Evolutionary conservation across 2,113 vertebrate species (phyloP), one percentile per base, ranked within the genome.

Genomic region (Sisor rabdophorus): DNA sequence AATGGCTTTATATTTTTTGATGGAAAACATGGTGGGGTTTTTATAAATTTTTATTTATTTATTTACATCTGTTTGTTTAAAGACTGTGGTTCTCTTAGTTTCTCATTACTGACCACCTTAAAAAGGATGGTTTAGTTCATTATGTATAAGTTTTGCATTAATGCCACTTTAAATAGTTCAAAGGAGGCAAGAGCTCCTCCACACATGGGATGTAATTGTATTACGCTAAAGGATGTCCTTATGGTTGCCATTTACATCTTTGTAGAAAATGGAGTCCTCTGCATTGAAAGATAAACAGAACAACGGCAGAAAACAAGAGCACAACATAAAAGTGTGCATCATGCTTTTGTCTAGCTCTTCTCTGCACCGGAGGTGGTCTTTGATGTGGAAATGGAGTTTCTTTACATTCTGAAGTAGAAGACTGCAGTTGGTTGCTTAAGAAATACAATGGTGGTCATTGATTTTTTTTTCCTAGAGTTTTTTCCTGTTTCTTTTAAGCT

Each of bases 301-400:
- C 65, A 80, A 91, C 87, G 90, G 81, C 86, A 87, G 86, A 84
- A 80, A 83, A 79, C 77, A 77, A 76, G 86, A 88, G 86, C 83
- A 89, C 90, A 90, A 95, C 93, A 95, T 93, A 93, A 92, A 95
- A 96, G 93, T 93, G 92, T 91, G 90, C 87, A 89, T 92, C 89
- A 80, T 90, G 92, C 91, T 90, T 88, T 87, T 85, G 87, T 72
- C 80, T 47, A 47, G 79, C 26, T 60, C 79, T 79, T 87, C 90
- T 91, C 91, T 89, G 90, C 90, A 80, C 89, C 90, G 91, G 89
- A 86, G 80, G 85, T 84, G 76, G 76, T 87, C 92, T 98, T 98
- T 98, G 95, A 98, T 97, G 94, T 97, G 94, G 90, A 94, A 95
- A 96, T 95, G 87, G 89, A 87, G 88, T 91, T 89, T 88, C 82